These are phyloP conservation scores for Drosophila pallidifrons DNA, from an alignment of 1,140 invertebrate genomes.

Conservation along the genomic window DNA sequence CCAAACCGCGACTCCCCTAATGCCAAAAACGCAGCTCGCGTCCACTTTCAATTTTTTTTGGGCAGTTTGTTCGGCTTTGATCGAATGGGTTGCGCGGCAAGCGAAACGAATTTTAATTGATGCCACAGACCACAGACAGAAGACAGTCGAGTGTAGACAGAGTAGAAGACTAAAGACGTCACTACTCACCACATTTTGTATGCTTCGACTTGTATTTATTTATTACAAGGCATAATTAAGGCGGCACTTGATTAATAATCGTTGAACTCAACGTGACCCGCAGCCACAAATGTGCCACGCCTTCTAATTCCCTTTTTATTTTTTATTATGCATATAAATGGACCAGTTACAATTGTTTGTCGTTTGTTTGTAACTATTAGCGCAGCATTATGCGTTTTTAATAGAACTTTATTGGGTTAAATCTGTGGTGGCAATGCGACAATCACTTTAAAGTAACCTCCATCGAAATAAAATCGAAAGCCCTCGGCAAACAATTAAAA, in stretches of 20 bases:
- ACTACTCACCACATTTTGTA: slow-evolving; percentile 2
- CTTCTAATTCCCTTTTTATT: slow-evolving; percentile 20
- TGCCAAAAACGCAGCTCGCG: slow-evolving; percentile 65
- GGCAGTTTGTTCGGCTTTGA: slow-evolving; percentile 62
- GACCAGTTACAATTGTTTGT: slow-evolving; percentile 37
- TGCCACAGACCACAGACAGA: slow-evolving; percentile 49
- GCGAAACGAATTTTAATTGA: slow-evolving; percentile 81
- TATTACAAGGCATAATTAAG: slow-evolving; percentile 78
- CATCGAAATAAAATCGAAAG: not conserved
- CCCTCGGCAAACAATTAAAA: slow-evolving; percentile 25
- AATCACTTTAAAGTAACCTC: slow-evolving; percentile 50
- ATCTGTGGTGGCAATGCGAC: slow-evolving; percentile 49
- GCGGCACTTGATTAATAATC: slow-evolving; percentile 80
- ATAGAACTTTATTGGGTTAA: slow-evolving; percentile 72
- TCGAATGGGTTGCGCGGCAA: slow-evolving; percentile 38
- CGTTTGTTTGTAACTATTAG: slow-evolving; percentile 74
- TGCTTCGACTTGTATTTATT: slow-evolving; percentile 4
- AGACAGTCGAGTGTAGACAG: not conserved
- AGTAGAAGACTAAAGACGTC: slow-evolving; percentile 34
- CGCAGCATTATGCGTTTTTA: slow-evolving; percentile 66
- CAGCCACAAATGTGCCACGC: slow-evolving; percentile 32
- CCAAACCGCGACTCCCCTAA: slow-evolving; percentile 15
- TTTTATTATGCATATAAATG: not conserved
- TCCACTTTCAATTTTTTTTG: slow-evolving; percentile 56
- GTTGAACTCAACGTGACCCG: slow-evolving; percentile 73